Conservation (phyloP, 1,140 invertebrate genomes). For the Phthorimaea operculella region DNA sequence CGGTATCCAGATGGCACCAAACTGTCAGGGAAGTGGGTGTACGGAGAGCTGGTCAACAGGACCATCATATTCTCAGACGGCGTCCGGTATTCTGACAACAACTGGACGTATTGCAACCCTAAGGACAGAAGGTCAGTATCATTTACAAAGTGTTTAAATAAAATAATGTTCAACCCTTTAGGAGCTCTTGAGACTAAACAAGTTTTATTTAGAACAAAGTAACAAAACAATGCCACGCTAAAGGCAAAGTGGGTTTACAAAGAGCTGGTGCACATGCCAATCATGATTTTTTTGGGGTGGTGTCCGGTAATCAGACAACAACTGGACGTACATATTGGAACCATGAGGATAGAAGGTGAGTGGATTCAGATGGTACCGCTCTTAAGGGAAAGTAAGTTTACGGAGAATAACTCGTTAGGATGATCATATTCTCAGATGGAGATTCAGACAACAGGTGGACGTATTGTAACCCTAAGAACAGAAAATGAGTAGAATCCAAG, state of each 20-base stretch:
- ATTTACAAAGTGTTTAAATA: too few species aligned
- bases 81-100: conserved; percentile 33
- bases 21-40: conserved; percentile 60
- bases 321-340: conserved; percentile 63
- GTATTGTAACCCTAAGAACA: conserved; percentile 67
- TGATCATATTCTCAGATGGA: conserved; percentile 56
- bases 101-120: conserved; percentile 61
- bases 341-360: conserved; percentile 65
- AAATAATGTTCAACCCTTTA: too few species aligned
- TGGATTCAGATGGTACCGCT: conserved; percentile 55
- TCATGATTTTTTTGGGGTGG: conserved; percentile 59
- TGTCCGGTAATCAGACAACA: conserved; percentile 33
- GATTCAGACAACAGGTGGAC: conserved; percentile 32
- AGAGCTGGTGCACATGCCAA: conserved; percentile 39
- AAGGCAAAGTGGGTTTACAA: conserved; percentile 63
- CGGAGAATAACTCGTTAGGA: conserved; percentile 47
- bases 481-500: conserved; percentile 47
- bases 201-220: too few species aligned
- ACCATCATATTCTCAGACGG: conserved; percentile 59
- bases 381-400: conserved; percentile 61
- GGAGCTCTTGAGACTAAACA: too few species aligned
- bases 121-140: conserved; percentile 61
- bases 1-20: conserved; percentile 57
- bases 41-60: conserved; percentile 47
- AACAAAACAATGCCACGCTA: conserved; percentile 55